Conservation (phyloP, 2,888 invertebrate genomes). For the Melieria picta region DNA sequence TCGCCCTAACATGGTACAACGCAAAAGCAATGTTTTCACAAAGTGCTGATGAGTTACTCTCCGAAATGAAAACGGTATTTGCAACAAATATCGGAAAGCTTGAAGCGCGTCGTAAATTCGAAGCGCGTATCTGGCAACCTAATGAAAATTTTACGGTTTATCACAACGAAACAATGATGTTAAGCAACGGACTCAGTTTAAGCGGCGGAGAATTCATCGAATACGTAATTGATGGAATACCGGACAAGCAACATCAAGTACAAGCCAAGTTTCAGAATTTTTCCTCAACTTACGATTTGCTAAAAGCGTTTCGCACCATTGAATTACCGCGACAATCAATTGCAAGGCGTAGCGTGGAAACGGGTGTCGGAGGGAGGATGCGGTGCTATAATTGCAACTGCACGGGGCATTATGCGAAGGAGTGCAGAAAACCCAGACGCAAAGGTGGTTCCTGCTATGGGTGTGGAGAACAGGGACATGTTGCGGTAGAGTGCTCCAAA, state of each 20-base stretch:
- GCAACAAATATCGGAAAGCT: conserved; percentile 5
- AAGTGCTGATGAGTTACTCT: neutral
- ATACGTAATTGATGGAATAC: conserved; percentile 6
- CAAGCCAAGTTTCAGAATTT: conserved; percentile 26
- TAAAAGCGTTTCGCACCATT: conserved; percentile 1
- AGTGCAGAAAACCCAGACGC: neutral
- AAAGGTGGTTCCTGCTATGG: too few species aligned
- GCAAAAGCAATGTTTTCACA: neutral
- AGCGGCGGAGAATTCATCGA: neutral
- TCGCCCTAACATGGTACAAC: neutral
- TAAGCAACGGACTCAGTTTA: neutral
- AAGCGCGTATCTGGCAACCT: neutral
- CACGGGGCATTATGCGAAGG: neutral
- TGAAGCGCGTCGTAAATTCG: conserved; percentile 5
- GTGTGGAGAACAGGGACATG: too few species aligned
- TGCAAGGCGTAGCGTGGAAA: neutral
- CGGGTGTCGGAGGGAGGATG: neutral
- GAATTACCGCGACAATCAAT: neutral
- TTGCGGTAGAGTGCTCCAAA: too few species aligned
- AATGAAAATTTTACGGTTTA: conserved; percentile 7
- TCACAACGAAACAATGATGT: neutral
- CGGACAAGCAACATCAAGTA: conserved; percentile 23
- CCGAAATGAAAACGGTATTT: neutral
- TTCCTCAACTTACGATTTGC: conserved; percentile 8
- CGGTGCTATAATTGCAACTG: neutral